Base-by-base conservation (phyloP, 2,797 vertebrate species). In the Enteromius thamalakanensis region DNA sequence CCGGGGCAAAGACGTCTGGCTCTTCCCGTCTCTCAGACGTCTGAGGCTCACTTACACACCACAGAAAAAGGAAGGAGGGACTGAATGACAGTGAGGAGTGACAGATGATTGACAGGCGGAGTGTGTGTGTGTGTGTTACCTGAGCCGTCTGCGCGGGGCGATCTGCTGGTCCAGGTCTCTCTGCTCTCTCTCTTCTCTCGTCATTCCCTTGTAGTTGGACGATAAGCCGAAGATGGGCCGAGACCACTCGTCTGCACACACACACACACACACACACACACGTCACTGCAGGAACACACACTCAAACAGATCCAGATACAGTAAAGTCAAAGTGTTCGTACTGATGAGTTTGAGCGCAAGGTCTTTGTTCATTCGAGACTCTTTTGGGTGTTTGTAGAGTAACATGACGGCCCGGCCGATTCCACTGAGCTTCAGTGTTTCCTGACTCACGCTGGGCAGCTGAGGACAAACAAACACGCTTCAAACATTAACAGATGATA, bases 341-440 rank as follows among this genome's bases (percentile, higher is more conserved):
- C 98, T 99, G 93, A 99, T 99, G 79, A 99, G 96, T 67, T 99
- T 99, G 79, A 98, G 97, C 0, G 98, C 97, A 67, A 99, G 96
- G 90, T 99, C 97, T 87, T 98, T 99, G 95, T 99, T 99, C 0
- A 94, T 79, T 1, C 97, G 93, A 0, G 97, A 97, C 83, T 99
- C 98, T 94, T 99, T 99, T 84, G 98, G 98, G 77, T 99, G 98
- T 89, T 99, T 99, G 94, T 99, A 99, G 10, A 99, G 96, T 88
- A 97, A 99, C 98, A 99, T 99, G 90, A 99, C 97, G 85, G 97
- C 94, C 65, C 98, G 95, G 0, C 98, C 98, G 84, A 99, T 99
- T 6, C 97, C 98, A 55, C 98, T 99, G 92, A 98, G 97, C 89
- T 99, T 99, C 93, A 99, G 93, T 0, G 98, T 99, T 92, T 99